phyloP scores from a whole-genome alignment of 2,888 invertebrate genomes.

The Epirrita christyi region DNA sequence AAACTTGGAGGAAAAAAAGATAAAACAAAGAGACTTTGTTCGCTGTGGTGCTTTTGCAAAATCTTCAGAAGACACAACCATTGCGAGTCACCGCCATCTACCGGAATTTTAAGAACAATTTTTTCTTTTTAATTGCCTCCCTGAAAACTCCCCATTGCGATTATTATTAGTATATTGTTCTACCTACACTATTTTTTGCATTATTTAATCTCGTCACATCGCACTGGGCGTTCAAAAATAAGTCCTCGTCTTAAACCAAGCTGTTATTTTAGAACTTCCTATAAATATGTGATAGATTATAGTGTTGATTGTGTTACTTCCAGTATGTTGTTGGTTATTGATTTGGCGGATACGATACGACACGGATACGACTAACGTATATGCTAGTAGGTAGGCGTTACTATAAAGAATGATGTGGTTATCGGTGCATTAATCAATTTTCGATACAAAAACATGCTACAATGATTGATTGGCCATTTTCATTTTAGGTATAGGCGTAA shows the following conservation, averaged over 20 bases:
- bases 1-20: too few species aligned
- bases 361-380: constrained; percentile 9
- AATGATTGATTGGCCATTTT: constrained; percentile 22
- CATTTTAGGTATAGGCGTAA: not conserved
- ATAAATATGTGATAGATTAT: constrained; percentile 16
- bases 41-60: too few species aligned
- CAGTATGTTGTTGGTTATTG: constrained; percentile 21
- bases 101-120: too few species aligned
- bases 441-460: constrained; percentile 19
- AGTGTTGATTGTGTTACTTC: constrained; percentile 1
- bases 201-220: too few species aligned
- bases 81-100: too few species aligned
- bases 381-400: constrained; percentile 21
- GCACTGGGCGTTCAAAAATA: too few species aligned
- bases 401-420: constrained; percentile 14
- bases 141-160: too few species aligned
- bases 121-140: too few species aligned
- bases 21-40: too few species aligned
- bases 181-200: too few species aligned
- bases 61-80: too few species aligned
- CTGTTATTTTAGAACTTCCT: constrained; percentile 5
- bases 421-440: constrained; percentile 29
- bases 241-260: not conserved
- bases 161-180: too few species aligned
- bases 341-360: constrained; percentile 25